A percentile compares a stretch with the other conserved stretches of the same genome.
These are phyloP conservation scores for Paramisgurnus dabryanus DNA, from an alignment of 2,113 vertebrate species.

Conservation along the genomic window DNA sequence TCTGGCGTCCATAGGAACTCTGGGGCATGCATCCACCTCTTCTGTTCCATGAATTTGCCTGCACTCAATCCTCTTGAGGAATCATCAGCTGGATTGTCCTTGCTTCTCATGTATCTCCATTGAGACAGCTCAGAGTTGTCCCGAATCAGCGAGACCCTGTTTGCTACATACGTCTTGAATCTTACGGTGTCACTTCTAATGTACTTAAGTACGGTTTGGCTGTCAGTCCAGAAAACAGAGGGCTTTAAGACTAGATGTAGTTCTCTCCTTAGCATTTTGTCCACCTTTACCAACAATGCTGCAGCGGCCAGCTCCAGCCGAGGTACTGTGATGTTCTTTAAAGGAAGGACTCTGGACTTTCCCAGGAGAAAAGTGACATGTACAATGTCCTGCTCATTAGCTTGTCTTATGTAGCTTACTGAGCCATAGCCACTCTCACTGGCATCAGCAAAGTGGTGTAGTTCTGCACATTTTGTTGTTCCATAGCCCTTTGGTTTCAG, in stretches of 20 bases:
- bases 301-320: slow-evolving; percentile 18
- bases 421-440: slow-evolving; percentile 44
- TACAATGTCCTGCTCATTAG: background rate
- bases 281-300: background rate
- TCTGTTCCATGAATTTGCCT: no score
- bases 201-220: background rate
- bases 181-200: background rate
- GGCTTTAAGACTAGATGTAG: background rate
- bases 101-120: no score
- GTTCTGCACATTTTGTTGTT: background rate
- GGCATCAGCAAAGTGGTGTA: slow-evolving; percentile 41
- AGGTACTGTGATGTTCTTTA: slow-evolving; percentile 12
- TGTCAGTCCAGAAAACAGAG: slow-evolving; percentile 10
- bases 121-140: no score
- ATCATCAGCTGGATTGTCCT: no score
- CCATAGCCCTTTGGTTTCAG: slow-evolving; percentile 22
- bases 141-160: background rate
- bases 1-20: no score
- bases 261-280: slow-evolving; percentile 6
- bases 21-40: no score
- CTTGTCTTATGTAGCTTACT: slow-evolving; percentile 29
- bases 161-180: background rate
- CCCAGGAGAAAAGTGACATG: slow-evolving; percentile 44
- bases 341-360: slow-evolving; percentile 4
- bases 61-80: no score